Evolutionary conservation across 1,140 invertebrate species (phyloP).

Genomic region (Bombus waltoni): DNA sequence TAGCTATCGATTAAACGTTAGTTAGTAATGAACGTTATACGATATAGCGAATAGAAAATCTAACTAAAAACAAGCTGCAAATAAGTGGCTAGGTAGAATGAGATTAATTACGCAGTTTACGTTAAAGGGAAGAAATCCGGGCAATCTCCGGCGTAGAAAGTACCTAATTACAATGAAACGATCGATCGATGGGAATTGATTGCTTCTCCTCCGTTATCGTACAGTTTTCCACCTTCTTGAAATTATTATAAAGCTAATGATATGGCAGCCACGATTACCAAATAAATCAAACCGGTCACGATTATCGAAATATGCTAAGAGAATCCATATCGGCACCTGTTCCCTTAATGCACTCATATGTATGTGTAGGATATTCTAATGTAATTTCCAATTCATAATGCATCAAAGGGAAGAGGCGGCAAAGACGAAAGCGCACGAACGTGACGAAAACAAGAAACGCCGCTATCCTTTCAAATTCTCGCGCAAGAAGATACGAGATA

Average conservation of each 20-base stretch:
- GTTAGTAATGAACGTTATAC: neutral
- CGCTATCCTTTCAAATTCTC: slow-evolving; percentile 2
- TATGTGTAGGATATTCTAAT: slow-evolving; percentile 75
- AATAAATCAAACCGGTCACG: slow-evolving; percentile 66
- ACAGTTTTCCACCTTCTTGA: neutral
- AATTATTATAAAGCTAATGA: slow-evolving; percentile 37
- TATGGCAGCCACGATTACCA: slow-evolving; percentile 57
- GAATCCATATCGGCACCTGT: slow-evolving; percentile 73
- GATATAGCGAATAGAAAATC: neutral
- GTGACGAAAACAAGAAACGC: slow-evolving; percentile 25
- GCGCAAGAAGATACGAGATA: neutral
- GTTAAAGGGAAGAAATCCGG: neutral
- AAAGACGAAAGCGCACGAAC: slow-evolving; percentile 17
- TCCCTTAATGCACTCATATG: slow-evolving; percentile 75
- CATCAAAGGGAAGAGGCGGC: slow-evolving; percentile 39
- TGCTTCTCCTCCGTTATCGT: neutral
- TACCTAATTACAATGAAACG: neutral
- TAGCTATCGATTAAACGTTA: neutral
- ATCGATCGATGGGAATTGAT: slow-evolving; percentile 28
- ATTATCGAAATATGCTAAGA: slow-evolving; percentile 75
- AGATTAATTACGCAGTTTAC: slow-evolving; percentile 19
- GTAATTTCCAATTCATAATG: slow-evolving; percentile 77
- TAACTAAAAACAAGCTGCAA: neutral
- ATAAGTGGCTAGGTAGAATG: neutral
- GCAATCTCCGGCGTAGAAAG: neutral